A percentile compares a stretch with the other conserved stretches of the same genome.
These are phyloP conservation scores for Tenrec ecaudatus DNA, from an alignment of 2,113 vertebrate genomes.

Conservation along the genomic window DNA sequence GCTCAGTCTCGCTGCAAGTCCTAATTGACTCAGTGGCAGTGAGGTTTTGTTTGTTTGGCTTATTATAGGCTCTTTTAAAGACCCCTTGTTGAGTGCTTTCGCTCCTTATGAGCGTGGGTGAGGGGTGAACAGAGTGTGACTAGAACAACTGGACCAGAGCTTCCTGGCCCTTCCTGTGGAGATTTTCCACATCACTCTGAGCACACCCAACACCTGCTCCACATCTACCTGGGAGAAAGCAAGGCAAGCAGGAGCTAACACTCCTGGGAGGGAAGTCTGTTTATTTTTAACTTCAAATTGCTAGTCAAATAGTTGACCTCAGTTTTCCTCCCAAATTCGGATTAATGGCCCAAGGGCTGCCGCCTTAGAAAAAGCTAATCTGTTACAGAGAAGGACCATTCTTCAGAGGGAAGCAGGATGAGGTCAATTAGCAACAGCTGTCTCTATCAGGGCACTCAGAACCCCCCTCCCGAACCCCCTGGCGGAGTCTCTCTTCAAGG, in stretches of 20 bases:
- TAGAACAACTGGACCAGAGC: not conserved
- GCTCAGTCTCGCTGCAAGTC: no score
- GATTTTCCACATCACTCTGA: not conserved
- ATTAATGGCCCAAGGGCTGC: constrained; percentile 33
- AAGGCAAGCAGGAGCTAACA: not conserved
- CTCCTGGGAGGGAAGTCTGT: fast-evolving
- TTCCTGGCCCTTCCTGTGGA: not conserved
- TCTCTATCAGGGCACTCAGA: no score
- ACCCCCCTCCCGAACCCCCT: not conserved
- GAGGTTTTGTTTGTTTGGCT: no score
- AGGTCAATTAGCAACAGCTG: constrained; percentile 4
- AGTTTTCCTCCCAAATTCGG: constrained; percentile 10
- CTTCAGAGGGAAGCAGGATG: not conserved
- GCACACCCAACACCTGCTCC: not conserved
- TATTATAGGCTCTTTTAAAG: not conserved
- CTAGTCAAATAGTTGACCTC: constrained; percentile 29
- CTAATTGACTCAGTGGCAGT: no score
- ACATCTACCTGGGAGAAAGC: not conserved
- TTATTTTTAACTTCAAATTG: constrained; percentile 41
- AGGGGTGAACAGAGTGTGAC: not conserved
- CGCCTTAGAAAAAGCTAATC: constrained; percentile 47
- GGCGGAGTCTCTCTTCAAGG: not conserved
- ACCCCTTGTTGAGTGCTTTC: not conserved
- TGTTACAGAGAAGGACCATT: not conserved
- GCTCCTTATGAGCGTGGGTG: not conserved